A percentile compares a stretch with the other conserved stretches of the same genome.
These are phyloP conservation scores for Danio choprae DNA, from an alignment of 2,797 vertebrate genomes.

Conservation along the genomic window DNA sequence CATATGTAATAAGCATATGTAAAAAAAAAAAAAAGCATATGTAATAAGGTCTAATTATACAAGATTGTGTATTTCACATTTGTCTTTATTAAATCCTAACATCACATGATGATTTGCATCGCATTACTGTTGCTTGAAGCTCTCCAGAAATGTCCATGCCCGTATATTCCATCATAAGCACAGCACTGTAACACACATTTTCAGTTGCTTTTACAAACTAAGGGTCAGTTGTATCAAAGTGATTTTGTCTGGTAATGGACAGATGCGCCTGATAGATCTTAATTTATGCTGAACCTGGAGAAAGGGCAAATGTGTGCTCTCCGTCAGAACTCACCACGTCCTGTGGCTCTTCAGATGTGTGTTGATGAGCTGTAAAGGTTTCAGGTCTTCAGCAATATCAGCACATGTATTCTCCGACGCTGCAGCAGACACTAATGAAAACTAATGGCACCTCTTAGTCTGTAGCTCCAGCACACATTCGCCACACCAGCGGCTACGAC, in stretches of 20 bases:
- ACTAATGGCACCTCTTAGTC: conserved; percentile 27
- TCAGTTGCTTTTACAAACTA: neutral
- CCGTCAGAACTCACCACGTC: neutral
- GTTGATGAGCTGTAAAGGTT: conserved; percentile 3
- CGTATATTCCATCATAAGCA: neutral
- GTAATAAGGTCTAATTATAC: no score
- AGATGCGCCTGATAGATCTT: conserved; percentile 9
- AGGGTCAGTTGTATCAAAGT: conserved; percentile 6
- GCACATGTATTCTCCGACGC: conserved; percentile 20
- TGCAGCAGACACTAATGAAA: conserved; percentile 48
- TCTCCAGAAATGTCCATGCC: neutral
- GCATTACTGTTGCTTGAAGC: neutral
- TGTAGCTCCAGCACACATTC: conserved; percentile 10
- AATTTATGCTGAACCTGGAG: conserved; percentile 8
- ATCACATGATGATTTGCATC: no score
- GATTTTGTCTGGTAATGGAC: conserved; percentile 15
- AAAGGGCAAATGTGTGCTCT: conserved; percentile 24
- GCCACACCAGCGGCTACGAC: conserved; percentile 51
- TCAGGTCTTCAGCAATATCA: conserved; percentile 25
- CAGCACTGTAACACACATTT: neutral
- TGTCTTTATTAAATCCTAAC: no score
- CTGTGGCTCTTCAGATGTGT: conserved; percentile 18
- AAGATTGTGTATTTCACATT: no score
- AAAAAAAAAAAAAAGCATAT: no score
- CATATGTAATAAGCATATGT: no score